phyloP scores from a whole-genome alignment of 2,113 vertebrate genomes.

The Eudyptes chrysolophus region DNA sequence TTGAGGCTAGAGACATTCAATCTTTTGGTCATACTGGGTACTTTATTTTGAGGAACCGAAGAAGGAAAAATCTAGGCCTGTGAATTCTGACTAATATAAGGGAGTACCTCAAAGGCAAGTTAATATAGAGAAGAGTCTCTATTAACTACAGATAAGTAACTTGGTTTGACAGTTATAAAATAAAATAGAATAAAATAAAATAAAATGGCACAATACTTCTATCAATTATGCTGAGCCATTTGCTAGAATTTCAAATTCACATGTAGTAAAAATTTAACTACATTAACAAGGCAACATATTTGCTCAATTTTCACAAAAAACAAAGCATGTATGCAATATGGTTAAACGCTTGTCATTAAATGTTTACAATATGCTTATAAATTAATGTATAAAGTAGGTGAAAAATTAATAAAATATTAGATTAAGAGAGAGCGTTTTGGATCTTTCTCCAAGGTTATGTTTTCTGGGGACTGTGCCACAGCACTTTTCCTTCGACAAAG shows the following conservation, averaged over 20 bases:
- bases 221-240: neutral
- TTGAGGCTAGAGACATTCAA: neutral
- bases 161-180: neutral
- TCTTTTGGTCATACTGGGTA: neutral
- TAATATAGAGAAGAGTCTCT: neutral
- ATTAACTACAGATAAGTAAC: neutral
- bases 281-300: neutral
- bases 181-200: neutral
- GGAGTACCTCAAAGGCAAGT: neutral
- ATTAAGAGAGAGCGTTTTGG: neutral
- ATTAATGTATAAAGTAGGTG: neutral
- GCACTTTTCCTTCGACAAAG: neutral
- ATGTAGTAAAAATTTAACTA: neutral
- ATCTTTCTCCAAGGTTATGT: neutral
- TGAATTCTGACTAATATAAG: neutral
- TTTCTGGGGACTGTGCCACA: accelerated
- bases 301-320: neutral
- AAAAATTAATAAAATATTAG: neutral
- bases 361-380: neutral
- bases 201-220: neutral
- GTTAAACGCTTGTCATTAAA: neutral
- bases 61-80: neutral
- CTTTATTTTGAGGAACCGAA: neutral
- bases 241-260: neutral
- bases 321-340: neutral